A percentile compares a stretch with the other conserved stretches of the same genome.
These are phyloP conservation scores for Gobionotothen gibberifrons DNA, from an alignment of 2,797 vertebrate genomes.

Conservation along the genomic window DNA sequence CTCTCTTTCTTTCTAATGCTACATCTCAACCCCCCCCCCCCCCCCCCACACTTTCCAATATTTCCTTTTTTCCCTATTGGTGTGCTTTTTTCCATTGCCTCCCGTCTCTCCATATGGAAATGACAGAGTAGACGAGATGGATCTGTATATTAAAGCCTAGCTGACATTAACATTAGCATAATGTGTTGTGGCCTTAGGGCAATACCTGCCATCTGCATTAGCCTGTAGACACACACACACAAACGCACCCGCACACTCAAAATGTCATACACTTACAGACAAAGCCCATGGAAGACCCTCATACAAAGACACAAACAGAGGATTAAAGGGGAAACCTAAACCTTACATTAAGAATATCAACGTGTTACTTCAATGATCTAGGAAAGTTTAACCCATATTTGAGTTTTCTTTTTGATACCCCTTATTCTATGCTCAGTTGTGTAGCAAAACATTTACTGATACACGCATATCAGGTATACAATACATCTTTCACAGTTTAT, in stretches of 20 bases:
- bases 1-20: slow-evolving; percentile 54
- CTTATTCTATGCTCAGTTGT: too few species aligned
- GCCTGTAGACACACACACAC: slow-evolving; percentile 90
- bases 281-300: slow-evolving; percentile 27
- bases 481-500: too few species aligned
- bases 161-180: slow-evolving; percentile 99
- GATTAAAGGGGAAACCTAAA: too few species aligned
- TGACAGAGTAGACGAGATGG: slow-evolving; percentile 92
- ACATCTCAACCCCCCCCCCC: slow-evolving; percentile 42
- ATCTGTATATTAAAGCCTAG: slow-evolving; percentile 99
- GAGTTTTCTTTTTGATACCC: too few species aligned
- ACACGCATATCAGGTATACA: too few species aligned
- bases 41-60: slow-evolving; percentile 42
- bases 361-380: too few species aligned
- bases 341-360: too few species aligned
- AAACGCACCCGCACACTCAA: slow-evolving; percentile 82
- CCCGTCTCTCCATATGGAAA: slow-evolving; percentile 93
- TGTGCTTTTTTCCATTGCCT: slow-evolving; percentile 75
- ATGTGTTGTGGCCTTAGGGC: slow-evolving; percentile 96
- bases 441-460: too few species aligned
- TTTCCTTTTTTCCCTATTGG: slow-evolving; percentile 49
- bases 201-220: slow-evolving; percentile 98
- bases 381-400: too few species aligned
- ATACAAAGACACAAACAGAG: slow-evolving; percentile 8
- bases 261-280: slow-evolving; percentile 53